Evolutionary conservation across 1,140 invertebrate genomes (phyloP).

Genomic region (Atta colombica): DNA sequence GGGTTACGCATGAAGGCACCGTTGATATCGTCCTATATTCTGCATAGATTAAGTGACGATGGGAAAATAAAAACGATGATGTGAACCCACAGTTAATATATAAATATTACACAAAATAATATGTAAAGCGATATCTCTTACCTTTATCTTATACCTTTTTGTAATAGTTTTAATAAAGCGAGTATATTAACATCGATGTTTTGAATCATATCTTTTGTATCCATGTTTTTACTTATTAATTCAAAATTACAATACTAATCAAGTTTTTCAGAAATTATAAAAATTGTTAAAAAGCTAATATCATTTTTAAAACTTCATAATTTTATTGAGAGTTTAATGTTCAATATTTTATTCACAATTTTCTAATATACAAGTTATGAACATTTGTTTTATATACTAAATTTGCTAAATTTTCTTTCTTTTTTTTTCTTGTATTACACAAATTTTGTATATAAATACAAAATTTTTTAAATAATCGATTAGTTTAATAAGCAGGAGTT

Average conservation of each 20-base stretch:
- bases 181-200: not conserved
- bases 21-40: constrained; percentile 31
- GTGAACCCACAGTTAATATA: not conserved
- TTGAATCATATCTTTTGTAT: not conserved
- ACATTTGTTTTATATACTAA: not conserved
- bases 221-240: not conserved
- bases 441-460: not conserved
- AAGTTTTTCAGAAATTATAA: not conserved
- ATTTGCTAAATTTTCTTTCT: not conserved
- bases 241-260: not conserved
- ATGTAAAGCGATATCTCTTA: not conserved
- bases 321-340: not conserved
- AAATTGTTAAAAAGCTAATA: not conserved
- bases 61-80: constrained; percentile 21
- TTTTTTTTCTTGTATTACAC: not conserved
- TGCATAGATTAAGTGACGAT: constrained; percentile 42
- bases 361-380: not conserved
- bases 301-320: not conserved
- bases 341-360: not conserved
- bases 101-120: constrained; percentile 18
- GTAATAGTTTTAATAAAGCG: not conserved
- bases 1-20: constrained; percentile 16
- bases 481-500: not conserved
- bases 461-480: not conserved
- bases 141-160: not conserved